Evolutionary conservation across 2,113 vertebrate species (phyloP).

Genomic region (Egretta garzetta): DNA sequence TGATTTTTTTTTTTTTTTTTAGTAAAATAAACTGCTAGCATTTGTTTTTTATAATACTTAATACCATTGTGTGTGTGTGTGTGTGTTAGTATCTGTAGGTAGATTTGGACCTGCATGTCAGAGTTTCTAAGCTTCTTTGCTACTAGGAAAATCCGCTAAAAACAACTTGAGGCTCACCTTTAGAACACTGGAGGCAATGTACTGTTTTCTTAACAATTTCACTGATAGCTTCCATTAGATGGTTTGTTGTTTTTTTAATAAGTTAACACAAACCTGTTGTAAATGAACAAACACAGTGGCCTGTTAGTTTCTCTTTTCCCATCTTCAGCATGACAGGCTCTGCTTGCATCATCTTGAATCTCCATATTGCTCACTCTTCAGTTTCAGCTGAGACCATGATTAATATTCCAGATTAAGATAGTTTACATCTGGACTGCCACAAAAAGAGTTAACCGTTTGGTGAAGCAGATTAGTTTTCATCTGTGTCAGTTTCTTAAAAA

Average conservation of each 20-base stretch:
- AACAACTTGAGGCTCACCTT: background rate
- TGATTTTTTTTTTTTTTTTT: background rate
- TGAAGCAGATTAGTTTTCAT: background rate
- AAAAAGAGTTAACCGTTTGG: background rate
- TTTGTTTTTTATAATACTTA: background rate
- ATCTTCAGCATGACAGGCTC: background rate
- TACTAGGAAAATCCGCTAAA: background rate
- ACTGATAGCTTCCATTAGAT: background rate
- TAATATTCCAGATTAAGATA: slow-evolving; percentile 11
- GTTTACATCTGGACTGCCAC: background rate
- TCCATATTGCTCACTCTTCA: slow-evolving; percentile 23
- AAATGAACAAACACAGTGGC: background rate
- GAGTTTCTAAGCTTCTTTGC: background rate
- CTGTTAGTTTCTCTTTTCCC: background rate
- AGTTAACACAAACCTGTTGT: background rate
- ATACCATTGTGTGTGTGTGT: background rate
- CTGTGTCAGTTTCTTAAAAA: background rate
- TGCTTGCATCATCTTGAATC: background rate
- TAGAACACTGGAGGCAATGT: background rate
- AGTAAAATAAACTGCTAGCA: background rate
- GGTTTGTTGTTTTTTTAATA: background rate
- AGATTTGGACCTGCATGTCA: background rate
- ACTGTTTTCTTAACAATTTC: background rate
- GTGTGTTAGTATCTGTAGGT: background rate
- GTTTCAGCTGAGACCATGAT: background rate